These are phyloP conservation scores for Formica aserva DNA, from an alignment of 2,888 invertebrate species.

Conservation along the genomic window DNA sequence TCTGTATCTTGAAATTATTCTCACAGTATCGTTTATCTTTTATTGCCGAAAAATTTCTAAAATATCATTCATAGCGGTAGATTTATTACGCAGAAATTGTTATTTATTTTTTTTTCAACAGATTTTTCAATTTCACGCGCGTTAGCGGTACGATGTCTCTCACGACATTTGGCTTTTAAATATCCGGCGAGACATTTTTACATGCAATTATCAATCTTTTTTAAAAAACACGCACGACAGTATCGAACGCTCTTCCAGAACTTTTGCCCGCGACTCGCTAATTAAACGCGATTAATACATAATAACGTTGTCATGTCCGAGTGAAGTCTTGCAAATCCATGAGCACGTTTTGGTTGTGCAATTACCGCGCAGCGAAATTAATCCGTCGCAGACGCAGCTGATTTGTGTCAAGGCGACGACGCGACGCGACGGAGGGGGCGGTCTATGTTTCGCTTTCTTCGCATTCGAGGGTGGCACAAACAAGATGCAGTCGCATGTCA, in stretches of 20 bases:
- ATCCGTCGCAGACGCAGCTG: constrained; percentile 77
- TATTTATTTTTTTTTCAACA: background rate
- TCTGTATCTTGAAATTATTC: background rate
- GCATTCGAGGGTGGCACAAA: constrained; percentile 48
- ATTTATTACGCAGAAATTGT: background rate
- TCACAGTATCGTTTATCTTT: background rate
- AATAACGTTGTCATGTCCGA: constrained; percentile 53
- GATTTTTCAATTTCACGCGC: background rate
- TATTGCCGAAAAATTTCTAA: background rate
- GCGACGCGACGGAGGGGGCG: constrained; percentile 47
- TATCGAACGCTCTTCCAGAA: constrained; percentile 50
- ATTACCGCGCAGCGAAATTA: constrained; percentile 81
- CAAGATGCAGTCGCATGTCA: background rate
- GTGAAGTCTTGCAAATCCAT: constrained; percentile 69
- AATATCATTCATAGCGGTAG: background rate
- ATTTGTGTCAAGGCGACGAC: constrained; percentile 82
- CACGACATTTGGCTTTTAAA: background rate
- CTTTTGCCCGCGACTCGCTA: constrained; percentile 36
- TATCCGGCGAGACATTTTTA: constrained; percentile 11
- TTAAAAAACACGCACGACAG: background rate
- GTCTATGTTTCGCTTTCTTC: constrained; percentile 62
- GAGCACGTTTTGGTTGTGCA: constrained; percentile 78
- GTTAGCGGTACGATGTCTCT: background rate
- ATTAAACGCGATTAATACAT: constrained; percentile 39
- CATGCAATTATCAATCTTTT: constrained; percentile 37